Evolutionary conservation across 2,888 invertebrate genomes (phyloP), one percentile per base, ranked within the genome.

Genomic region (Zeuzera pyrina): DNA sequence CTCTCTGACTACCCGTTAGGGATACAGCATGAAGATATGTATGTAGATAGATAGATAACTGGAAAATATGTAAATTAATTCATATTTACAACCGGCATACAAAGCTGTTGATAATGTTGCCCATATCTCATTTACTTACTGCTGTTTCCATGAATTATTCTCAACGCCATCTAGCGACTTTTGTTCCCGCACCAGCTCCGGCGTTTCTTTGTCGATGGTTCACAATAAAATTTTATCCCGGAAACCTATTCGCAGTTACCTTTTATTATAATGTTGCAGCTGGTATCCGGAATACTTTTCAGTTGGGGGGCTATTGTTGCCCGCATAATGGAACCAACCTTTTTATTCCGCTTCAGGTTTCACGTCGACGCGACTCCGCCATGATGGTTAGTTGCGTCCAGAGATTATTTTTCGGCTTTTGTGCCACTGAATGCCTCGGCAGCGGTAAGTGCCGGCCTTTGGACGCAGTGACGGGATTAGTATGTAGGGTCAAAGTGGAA

Each of bases 261-360:
- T 76, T 77, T 78, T 77, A 77, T 78, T 77, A 78, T 74, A 72
- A 78, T 74, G 74, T 74, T 72, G 74, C 74, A 71, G 67, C 72
- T 69, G 64, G 62, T 57, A 54, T 71, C 68, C 68, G 64, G 64
- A 64, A 59, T n/a, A 70, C 68, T 71, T 72, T 73, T 66, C 73
- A 69, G 59, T 48, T 55, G 55, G 45, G 49, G 26, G 68, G 52
- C 69, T 52, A 62, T 78, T 78, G 76, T 77, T 62, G 57, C 43
- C 52, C 57, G 49, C 54, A 73, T 76, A 77, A 78, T 74, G 72
- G 57, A 54, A 51, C 56, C 59, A 62, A 71, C 67, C 72, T 76
- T 76, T 76, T 76, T 76, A 74, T 76, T 73, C 64, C 66, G 64
- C 61, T 61, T 68, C 65, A 62, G 66, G 69, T 70, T 73, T 72